Evolutionary conservation across 2,797 vertebrate genomes (phyloP).

Genomic region (Xenops minutus): DNA sequence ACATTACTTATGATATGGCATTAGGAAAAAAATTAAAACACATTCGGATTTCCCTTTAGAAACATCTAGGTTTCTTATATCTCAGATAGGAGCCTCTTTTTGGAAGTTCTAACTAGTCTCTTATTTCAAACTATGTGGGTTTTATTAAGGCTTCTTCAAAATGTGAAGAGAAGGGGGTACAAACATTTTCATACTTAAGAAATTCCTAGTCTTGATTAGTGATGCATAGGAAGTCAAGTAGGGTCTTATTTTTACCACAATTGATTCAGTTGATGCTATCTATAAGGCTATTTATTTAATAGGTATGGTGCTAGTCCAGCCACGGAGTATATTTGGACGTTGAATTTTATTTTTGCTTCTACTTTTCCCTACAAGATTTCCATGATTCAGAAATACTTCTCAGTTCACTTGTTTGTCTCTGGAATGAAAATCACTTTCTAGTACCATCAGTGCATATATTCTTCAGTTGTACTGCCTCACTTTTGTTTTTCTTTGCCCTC

Average conservation of each 20-base stretch:
- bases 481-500: background rate
- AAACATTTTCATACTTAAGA: background rate
- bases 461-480: background rate
- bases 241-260: background rate
- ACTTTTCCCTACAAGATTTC: background rate
- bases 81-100: background rate
- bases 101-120: background rate
- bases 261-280: background rate
- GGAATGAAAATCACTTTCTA: background rate
- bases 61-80: background rate
- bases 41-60: background rate
- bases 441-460: background rate
- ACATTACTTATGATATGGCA: background rate
- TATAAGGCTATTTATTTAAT: background rate
- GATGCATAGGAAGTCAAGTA: background rate
- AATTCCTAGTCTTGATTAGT: background rate
- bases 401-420: background rate
- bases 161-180: background rate
- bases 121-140: background rate
- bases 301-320: background rate
- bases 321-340: background rate
- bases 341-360: background rate
- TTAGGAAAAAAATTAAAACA: background rate
- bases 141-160: background rate
- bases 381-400: background rate